A percentile compares a stretch with the other conserved stretches of the same genome.
These are phyloP conservation scores for Brachylomia viminalis DNA, from an alignment of 2,888 invertebrate genomes.

Conservation along the genomic window DNA sequence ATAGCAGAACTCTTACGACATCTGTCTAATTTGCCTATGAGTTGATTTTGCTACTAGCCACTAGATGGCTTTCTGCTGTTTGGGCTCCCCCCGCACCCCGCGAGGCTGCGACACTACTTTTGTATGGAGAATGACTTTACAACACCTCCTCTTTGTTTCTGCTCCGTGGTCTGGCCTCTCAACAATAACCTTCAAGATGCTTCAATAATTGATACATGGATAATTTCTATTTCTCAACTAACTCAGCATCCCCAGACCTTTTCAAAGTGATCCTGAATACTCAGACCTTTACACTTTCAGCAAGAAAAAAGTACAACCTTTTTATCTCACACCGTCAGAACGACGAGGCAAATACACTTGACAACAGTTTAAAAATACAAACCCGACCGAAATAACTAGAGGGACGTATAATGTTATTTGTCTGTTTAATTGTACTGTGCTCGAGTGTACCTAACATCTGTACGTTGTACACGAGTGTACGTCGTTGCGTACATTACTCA, in stretches of 20 bases:
- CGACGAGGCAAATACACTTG: constrained; percentile 7
- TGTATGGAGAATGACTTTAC: too few species aligned
- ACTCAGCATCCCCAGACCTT: background rate
- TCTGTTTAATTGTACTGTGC: constrained; percentile 45
- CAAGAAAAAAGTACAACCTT: background rate
- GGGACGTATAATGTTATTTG: constrained; percentile 30
- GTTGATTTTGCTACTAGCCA: too few species aligned
- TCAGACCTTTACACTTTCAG: background rate
- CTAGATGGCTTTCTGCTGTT: too few species aligned
- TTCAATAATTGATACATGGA: too few species aligned
- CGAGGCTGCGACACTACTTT: too few species aligned
- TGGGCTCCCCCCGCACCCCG: too few species aligned
- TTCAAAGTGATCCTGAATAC: background rate
- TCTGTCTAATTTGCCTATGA: too few species aligned
- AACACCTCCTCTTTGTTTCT: too few species aligned
- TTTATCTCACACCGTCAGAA: background rate
- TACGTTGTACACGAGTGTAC: constrained; percentile 34
- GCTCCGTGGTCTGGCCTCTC: too few species aligned
- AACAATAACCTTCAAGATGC: too few species aligned
- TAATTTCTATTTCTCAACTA: too few species aligned
- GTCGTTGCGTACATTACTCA: constrained; percentile 38
- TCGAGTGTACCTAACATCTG: constrained; percentile 24
- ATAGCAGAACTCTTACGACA: too few species aligned
- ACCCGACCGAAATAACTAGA: background rate
- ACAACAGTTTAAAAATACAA: constrained; percentile 45